Base-by-base conservation (phyloP, 2,888 invertebrate genomes). In the Bhutanitis thaidina region DNA sequence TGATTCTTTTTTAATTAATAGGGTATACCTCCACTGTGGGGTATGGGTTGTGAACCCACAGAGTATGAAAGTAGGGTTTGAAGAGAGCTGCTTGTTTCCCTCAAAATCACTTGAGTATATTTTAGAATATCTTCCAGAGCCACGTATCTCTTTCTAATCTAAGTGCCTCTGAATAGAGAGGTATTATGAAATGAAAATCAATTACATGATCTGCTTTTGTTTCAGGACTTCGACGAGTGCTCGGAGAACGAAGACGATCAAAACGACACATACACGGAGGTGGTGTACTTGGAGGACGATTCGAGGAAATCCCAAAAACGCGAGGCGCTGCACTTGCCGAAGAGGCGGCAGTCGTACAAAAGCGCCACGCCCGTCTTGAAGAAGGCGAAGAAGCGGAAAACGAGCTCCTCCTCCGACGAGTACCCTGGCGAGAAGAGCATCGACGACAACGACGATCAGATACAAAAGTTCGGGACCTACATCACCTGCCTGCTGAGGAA, bases 391-490 rank as follows among this genome's bases (percentile, higher is more conserved):
- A 50, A 32, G 34, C 43, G 35, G 5, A 47, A 20, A 32, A 13
- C 9, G n/a, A 51, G 16, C 4, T 32, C 30, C 3, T 45, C 36
- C 1, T 20, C 40, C 9, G 41, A 50, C 9, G 40, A 48, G 8
- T 44, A 1, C 13, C 13, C 35, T 0, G n/a, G 37, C 29, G 30
- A 41, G 13, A 54, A 13, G 14, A 29, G 1, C 1, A 3, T 14
- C 14, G 56, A 14, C 7, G 54, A 48, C 0, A 59, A 60, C 0
- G 58, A 59, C 0, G 68, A 69, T 0, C 79, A 81, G 51, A 46
- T 82, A 0, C 67, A 70, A 0, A 59, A 62, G 1, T 84, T 84
- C 32, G 56, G 77, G 0, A 71, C 62, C 49, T 84, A 84, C 49
- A 61, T 83, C 0, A 64, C 64, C 0, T 69, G 72, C 27, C 51